These are phyloP conservation scores for Halcyon leucocephala DNA, from an alignment of 2,797 vertebrate species.

Conservation along the genomic window DNA sequence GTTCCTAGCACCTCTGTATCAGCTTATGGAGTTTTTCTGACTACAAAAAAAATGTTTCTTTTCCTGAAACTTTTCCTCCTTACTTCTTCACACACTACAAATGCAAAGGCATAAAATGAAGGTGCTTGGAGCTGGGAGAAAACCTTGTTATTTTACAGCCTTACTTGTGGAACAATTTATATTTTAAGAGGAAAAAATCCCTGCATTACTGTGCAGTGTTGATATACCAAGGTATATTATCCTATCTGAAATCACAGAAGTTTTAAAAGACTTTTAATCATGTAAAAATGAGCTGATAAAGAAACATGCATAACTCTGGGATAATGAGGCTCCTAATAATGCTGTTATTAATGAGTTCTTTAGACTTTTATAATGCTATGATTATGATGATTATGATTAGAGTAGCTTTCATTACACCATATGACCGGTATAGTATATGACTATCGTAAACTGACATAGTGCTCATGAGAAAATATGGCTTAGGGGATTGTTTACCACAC, in stretches of 20 bases:
- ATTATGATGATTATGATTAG: no score
- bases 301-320: no score
- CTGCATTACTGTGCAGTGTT: background rate
- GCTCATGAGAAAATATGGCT: no score
- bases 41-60: background rate
- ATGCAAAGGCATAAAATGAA: background rate
- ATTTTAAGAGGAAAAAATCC: background rate
- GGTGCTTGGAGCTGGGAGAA: background rate
- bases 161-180: background rate
- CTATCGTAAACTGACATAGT: no score
- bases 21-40: background rate
- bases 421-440: no score
- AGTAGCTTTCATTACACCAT: no score
- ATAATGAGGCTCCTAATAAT: no score
- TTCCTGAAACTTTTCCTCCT: background rate
- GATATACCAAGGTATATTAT: background rate
- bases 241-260: background rate
- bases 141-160: accelerated
- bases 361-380: no score
- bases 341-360: no score
- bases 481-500: no score
- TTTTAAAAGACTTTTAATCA: background rate
- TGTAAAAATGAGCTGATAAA: no score
- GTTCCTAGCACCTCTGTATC: background rate
- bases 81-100: background rate